These are phyloP conservation scores for Rhinopomastus cyanomelas DNA, from an alignment of 2,113 vertebrate genomes.

Conservation along the genomic window DNA sequence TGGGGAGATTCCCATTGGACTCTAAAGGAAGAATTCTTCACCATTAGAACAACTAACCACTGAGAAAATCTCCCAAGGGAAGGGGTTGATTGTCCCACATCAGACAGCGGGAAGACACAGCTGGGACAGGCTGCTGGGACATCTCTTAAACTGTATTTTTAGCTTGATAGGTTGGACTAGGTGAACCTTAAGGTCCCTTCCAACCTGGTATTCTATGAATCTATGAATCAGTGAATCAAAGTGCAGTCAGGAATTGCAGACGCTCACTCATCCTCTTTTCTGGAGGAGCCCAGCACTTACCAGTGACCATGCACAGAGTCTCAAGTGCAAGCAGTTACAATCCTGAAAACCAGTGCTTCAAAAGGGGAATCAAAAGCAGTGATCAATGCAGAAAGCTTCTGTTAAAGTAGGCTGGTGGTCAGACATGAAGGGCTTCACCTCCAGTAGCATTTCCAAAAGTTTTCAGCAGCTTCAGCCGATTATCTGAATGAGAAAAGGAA, in stretches of 20 bases:
- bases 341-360: not conserved
- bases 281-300: not conserved
- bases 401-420: not conserved
- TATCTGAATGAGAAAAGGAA: not conserved
- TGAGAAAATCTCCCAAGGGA: too few species aligned
- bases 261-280: too few species aligned
- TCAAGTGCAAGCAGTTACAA: not conserved
- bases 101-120: too few species aligned
- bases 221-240: not conserved
- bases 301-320: not conserved
- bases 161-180: too few species aligned
- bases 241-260: fast-evolving
- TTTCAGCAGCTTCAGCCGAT: not conserved
- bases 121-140: too few species aligned
- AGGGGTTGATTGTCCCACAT: too few species aligned
- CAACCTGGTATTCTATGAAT: too few species aligned
- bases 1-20: too few species aligned
- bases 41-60: too few species aligned
- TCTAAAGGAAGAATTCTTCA: too few species aligned
- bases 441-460: not conserved
- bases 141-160: too few species aligned
- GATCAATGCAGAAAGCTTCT: not conserved
- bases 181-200: too few species aligned
- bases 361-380: not conserved
- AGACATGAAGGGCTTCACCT: not conserved